A percentile compares a stretch with the other conserved stretches of the same genome.
These are phyloP conservation scores for Sinohyriopsis cumingii DNA, from an alignment of 2,888 invertebrate species.

Conservation along the genomic window DNA sequence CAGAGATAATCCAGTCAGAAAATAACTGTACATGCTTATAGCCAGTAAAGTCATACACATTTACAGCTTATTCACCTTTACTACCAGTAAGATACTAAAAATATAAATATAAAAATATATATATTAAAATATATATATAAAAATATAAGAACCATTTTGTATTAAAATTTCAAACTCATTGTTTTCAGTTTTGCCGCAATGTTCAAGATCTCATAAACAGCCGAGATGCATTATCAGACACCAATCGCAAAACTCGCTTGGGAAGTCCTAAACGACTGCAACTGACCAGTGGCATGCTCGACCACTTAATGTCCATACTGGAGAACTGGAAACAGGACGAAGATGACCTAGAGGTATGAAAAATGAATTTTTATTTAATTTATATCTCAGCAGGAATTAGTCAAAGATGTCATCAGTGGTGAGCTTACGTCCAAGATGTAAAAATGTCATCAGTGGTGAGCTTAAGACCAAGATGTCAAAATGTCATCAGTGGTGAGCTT, in stretches of 20 bases:
- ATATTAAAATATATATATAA: too few relatives aligned
- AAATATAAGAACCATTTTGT: not conserved
- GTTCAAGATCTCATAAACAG: slow-evolving; percentile 46
- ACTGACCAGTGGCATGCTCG: slow-evolving; percentile 26
- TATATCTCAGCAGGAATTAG: not conserved
- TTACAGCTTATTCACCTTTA: too few relatives aligned
- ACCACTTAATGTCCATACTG: slow-evolving; percentile 39
- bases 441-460: too few relatives aligned
- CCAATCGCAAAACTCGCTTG: slow-evolving; percentile 24
- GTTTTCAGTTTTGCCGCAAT: slow-evolving; percentile 45
- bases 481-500: too few relatives aligned
- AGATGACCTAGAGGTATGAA: slow-evolving; percentile 45
- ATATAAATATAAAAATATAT: too few relatives aligned
- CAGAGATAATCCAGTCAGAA: too few relatives aligned
- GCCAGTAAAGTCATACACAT: too few relatives aligned
- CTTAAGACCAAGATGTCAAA: too few relatives aligned
- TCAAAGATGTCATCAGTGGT: too few relatives aligned
- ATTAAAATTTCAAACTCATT: not conserved
- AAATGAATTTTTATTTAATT: not conserved
- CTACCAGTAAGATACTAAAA: too few relatives aligned
- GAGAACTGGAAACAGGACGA: slow-evolving; percentile 59
- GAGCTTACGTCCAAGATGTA: too few relatives aligned
- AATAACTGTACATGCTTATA: too few relatives aligned
- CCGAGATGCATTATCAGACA: slow-evolving; percentile 14
- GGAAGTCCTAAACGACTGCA: slow-evolving; percentile 15